These are phyloP conservation scores for Plagiodera versicolora DNA, from an alignment of 2,888 invertebrate species.

Conservation along the genomic window DNA sequence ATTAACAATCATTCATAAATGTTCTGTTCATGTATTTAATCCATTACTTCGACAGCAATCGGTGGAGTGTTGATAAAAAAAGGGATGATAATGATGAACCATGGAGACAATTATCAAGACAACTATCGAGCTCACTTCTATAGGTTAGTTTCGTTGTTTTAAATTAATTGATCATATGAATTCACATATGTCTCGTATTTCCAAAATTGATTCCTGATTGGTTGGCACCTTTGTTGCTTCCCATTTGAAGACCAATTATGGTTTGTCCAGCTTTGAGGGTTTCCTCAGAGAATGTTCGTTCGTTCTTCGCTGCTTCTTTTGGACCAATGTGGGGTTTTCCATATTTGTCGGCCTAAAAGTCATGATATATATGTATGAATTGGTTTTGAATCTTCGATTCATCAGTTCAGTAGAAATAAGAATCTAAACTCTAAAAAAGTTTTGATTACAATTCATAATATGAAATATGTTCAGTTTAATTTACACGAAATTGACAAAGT, in stretches of 20 bases:
- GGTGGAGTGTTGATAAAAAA: neutral
- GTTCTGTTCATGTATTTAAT: neutral
- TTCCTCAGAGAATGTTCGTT: constrained; percentile 91
- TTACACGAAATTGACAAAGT: too few species aligned
- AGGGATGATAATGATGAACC: neutral
- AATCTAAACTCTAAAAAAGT: neutral
- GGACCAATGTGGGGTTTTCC: constrained; percentile 92
- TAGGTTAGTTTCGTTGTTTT: neutral
- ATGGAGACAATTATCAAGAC: neutral
- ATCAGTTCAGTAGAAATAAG: neutral
- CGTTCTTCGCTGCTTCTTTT: constrained; percentile 94
- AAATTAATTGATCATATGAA: constrained; percentile 1
- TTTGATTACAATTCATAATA: neutral
- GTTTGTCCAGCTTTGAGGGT: constrained; percentile 91
- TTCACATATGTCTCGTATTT: constrained; percentile 95
- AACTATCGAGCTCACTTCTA: neutral
- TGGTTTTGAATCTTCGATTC: neutral
- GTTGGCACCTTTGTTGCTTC: constrained; percentile 96
- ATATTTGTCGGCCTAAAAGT: constrained; percentile 70
- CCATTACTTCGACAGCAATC: neutral
- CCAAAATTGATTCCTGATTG: constrained; percentile 97
- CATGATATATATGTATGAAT: neutral
- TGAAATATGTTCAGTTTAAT: too few species aligned
- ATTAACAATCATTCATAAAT: neutral
- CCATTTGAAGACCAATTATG: constrained; percentile 93